Percentiles rank a stretch among this genome's conserved stretches.
Evolutionary conservation across 2,888 invertebrate species (phyloP).

Genomic region (Melinaea menophilus): DNA sequence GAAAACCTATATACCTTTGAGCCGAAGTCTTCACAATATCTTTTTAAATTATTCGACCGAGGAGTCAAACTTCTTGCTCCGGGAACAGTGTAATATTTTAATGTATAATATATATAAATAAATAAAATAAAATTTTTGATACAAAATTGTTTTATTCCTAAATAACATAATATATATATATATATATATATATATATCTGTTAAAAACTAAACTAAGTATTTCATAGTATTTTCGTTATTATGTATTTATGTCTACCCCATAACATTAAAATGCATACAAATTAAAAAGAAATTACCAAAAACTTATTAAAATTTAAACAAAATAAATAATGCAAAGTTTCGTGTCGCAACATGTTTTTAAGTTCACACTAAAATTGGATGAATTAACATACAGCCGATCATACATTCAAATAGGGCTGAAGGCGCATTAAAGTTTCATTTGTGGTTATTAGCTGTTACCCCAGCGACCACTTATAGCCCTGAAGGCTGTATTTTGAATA

Average conservation of each 20-base stretch:
- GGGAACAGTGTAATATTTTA: constrained; percentile 65
- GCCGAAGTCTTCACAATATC: constrained; percentile 60
- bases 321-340: too few species aligned
- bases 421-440: constrained; percentile 63
- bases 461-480: constrained; percentile 51
- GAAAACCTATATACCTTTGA: constrained; percentile 51
- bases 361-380: background rate
- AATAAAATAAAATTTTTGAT: constrained; percentile 13
- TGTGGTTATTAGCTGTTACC: constrained; percentile 72
- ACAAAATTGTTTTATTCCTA: constrained; percentile 33
- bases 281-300: background rate
- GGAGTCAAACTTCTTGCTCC: constrained; percentile 86
- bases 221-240: too few species aligned
- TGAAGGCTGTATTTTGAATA: constrained; percentile 64
- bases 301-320: too few species aligned
- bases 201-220: too few species aligned
- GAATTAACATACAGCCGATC: constrained; percentile 1
- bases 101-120: constrained; percentile 1
- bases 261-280: too few species aligned
- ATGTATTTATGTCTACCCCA: too few species aligned
- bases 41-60: constrained; percentile 85
- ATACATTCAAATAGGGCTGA: constrained; percentile 31
- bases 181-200: too few species aligned
- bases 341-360: too few species aligned
- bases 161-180: too few species aligned